phyloP scores from a whole-genome alignment of 1,140 invertebrate genomes.

The Rhagoletis zephyria region DNA sequence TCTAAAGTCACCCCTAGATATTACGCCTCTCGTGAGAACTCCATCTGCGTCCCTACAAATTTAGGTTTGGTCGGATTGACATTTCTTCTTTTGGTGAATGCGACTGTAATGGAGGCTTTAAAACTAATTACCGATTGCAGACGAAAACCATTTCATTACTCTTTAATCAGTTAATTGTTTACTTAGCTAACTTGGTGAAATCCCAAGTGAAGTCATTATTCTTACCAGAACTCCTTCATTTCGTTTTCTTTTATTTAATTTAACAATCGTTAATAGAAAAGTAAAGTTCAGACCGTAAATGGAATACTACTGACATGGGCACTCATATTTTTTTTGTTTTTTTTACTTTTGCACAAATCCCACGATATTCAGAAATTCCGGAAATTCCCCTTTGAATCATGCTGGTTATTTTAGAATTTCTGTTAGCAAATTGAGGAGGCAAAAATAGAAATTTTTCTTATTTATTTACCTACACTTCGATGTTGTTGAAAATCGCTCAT shows the following conservation, averaged over 20 bases:
- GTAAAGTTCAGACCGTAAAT: neutral
- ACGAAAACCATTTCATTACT: too few relatives aligned
- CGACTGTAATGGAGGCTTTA: too few relatives aligned
- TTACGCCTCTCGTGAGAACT: too few relatives aligned
- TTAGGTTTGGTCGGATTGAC: too few relatives aligned
- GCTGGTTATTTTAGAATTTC: neutral
- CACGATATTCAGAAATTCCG: slow-evolving; percentile 2
- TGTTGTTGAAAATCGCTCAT: neutral
- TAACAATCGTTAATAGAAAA: neutral
- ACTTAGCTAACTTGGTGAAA: neutral
- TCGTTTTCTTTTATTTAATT: neutral
- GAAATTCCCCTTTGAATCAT: slow-evolving; percentile 14
- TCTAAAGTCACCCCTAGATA: too few relatives aligned
- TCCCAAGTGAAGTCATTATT: slow-evolving; percentile 27
- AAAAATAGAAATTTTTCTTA: slow-evolving; percentile 7
- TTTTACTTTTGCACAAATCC: slow-evolving; percentile 1
- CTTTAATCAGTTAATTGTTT: too few relatives aligned
- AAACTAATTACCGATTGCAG: too few relatives aligned
- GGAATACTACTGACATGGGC: neutral
- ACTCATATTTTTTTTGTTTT: too few relatives aligned
- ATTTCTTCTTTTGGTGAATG: too few relatives aligned
- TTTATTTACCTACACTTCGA: neutral
- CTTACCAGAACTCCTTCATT: slow-evolving; percentile 15
- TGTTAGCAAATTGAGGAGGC: neutral
- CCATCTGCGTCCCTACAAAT: too few relatives aligned